Percentiles rank a stretch among this genome's conserved stretches.
These are phyloP conservation scores for Sinocyclocheilus anophthalmus DNA, from an alignment of 2,113 vertebrate genomes.

Conservation along the genomic window DNA sequence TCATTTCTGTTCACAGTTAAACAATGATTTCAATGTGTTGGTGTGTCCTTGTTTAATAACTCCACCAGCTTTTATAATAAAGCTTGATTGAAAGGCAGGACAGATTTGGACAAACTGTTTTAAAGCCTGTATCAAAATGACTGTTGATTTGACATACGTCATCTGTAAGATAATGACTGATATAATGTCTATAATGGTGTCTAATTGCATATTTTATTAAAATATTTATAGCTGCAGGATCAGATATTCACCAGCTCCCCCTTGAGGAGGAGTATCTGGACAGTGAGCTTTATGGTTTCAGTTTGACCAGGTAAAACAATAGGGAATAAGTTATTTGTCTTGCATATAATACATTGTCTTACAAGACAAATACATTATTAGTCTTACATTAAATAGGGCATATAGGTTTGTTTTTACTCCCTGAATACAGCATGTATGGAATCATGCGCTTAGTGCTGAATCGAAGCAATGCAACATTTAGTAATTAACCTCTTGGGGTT, in stretches of 20 bases:
- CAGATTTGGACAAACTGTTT: too few species aligned
- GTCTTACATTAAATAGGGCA: too few species aligned
- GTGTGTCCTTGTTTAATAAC: too few species aligned
- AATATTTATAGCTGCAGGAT: neutral
- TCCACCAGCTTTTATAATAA: neutral
- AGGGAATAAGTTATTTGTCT: too few species aligned
- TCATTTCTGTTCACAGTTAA: too few species aligned
- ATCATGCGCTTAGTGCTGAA: neutral
- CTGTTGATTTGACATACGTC: neutral
- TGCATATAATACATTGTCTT: too few species aligned
- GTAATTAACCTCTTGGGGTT: too few species aligned
- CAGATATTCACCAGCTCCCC: neutral
- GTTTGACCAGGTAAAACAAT: too few species aligned
- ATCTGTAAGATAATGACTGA: neutral
- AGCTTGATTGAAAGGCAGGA: too few species aligned
- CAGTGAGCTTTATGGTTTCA: too few species aligned
- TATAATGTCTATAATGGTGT: neutral
- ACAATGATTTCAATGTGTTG: too few species aligned
- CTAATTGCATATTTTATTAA: neutral
- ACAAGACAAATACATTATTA: too few species aligned
- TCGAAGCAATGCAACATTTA: neutral
- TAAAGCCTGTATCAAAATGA: neutral
- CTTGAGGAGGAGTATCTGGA: neutral
- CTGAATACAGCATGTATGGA: neutral
- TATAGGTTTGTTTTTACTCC: neutral